Evolutionary conservation across 1,140 invertebrate species (phyloP), one percentile per base, ranked within the genome.

Genomic region (Laodelphax striatellus): DNA sequence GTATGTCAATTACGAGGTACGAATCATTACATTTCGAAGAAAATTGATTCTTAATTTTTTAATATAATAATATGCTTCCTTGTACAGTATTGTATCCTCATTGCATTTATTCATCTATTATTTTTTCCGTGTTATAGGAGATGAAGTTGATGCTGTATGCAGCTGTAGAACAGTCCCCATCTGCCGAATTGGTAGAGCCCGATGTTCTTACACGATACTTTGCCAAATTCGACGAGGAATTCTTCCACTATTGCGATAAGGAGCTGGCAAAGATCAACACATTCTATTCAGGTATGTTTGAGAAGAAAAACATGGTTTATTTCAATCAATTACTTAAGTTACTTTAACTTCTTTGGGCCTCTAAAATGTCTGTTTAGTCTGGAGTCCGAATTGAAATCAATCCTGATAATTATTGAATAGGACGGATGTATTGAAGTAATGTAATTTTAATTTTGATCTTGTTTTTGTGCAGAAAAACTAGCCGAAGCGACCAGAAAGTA

Each of bases 191-290:
- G 69, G 86, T 90, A 3, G 91, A 94, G 68, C 85, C 85, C n/a
- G 89, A 92, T 71, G 83, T 92, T 22, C 78, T 94, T 46, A 86
- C 88, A 24, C 76, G 93, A 63, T 93, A 94, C 70, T 94, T 92
- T 81, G 92, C 92, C 0, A 90, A 92, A 65, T 97, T 98, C 75
- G 93, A 97, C 76, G 94, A 98, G 74, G 85, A 90, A 60, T 97
- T 97, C 75, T 94, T 97, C 71, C 87, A 89, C 67, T 95, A 89
- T 68, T 95, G 91, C 77, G 93, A 97, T 73, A 91, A 94, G 72
- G 94, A 98, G 76, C 75, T 97, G 11, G 86, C 90, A 62, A 98
- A 97, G 79, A 97, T 98, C 50, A 97, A 95, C 69, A 97, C 92
- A 57, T 98, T 98, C 76, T 98, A 94, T 75, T 91, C 92, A 71